Conservation (phyloP, 2,113 vertebrate genomes). For the Oncorhynchus mykiss region DNA sequence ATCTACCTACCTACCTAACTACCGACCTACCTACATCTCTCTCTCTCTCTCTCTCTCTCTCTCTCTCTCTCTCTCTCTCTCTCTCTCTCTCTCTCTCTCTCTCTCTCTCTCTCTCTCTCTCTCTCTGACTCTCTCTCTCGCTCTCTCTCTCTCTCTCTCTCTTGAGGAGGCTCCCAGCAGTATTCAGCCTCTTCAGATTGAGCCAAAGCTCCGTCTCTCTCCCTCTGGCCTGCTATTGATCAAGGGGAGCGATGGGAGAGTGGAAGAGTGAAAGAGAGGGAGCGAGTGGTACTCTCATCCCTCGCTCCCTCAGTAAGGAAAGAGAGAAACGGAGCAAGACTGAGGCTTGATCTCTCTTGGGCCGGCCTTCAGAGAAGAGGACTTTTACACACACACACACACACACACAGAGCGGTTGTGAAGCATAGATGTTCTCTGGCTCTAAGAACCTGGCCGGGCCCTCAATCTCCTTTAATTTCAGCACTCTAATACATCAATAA, state of each 20-base stretch:
- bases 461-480: too few relatives aligned
- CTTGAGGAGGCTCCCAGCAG: conserved; percentile 35
- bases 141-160: background rate
- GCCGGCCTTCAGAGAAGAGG: too few relatives aligned
- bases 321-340: background rate
- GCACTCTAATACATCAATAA: too few relatives aligned
- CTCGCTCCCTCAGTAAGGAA: background rate
- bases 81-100: background rate
- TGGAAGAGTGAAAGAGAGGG: conserved; percentile 1
- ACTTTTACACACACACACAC: too few relatives aligned
- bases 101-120: too few relatives aligned
- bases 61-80: background rate
- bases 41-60: background rate
- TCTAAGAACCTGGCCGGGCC: too few relatives aligned
- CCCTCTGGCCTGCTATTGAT: conserved; percentile 53
- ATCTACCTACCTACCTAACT: too few relatives aligned
- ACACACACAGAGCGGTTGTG: too few relatives aligned
- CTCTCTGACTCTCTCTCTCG: too few relatives aligned
- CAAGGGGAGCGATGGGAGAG: conserved; percentile 6
- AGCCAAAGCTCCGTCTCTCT: conserved; percentile 43
- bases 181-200: conserved; percentile 38
- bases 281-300: conserved; percentile 4
- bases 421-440: too few relatives aligned
- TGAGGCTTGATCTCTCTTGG: background rate
- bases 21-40: background rate